Conservation (phyloP, 2,888 invertebrate species). For the Nezara viridula region DNA sequence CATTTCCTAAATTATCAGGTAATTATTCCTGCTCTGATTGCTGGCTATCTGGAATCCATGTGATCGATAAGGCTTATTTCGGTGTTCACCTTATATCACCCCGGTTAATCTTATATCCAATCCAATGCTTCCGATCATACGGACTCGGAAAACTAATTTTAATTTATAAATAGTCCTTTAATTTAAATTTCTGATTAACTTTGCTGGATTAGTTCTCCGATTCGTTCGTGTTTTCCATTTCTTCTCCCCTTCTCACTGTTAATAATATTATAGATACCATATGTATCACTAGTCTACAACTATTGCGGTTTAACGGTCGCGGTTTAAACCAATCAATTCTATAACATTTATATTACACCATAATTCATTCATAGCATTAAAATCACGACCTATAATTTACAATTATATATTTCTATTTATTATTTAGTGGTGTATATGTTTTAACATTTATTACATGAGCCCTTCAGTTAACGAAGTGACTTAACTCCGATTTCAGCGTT, state of each 20-base stretch:
- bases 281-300: no score
- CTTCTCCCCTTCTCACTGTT: neutral
- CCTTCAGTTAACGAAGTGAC: no score
- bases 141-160: neutral
- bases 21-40: slow-evolving; percentile 32
- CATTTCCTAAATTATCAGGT: slow-evolving; percentile 35
- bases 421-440: no score
- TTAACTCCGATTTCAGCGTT: no score
- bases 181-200: neutral
- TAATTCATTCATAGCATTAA: no score
- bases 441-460: no score
- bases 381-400: no score
- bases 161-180: neutral
- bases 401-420: no score
- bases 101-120: neutral
- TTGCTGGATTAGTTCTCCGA: neutral
- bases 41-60: neutral
- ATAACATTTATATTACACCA: no score
- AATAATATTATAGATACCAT: no score
- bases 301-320: no score
- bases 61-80: neutral
- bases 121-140: neutral
- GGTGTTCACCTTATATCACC: neutral
- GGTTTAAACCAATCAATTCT: no score
- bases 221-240: neutral